phyloP scores from a whole-genome alignment of 92 coral and sea anemone species.

The Actinernus sp. region DNA sequence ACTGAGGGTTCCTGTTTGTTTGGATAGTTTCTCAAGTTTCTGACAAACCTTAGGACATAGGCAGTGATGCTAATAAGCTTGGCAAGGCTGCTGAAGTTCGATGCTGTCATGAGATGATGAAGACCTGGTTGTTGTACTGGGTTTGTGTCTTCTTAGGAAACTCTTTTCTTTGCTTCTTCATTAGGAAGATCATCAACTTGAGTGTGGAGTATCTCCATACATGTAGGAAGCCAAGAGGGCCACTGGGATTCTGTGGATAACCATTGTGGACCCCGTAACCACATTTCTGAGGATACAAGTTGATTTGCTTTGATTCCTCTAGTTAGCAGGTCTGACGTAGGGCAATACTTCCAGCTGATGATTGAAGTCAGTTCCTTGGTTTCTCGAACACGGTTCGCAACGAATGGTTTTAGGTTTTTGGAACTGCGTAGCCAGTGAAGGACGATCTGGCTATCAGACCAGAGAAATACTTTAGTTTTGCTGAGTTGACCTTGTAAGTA shows the following conservation, averaged over 20 bases:
- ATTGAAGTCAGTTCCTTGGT: slow-evolving; percentile 2
- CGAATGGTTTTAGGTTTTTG: slow-evolving; percentile 20
- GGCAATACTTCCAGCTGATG: slow-evolving; percentile 40
- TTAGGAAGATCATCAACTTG: too few relatives aligned
- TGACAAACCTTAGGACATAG: slow-evolving; percentile 32
- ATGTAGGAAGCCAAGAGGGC: too few relatives aligned
- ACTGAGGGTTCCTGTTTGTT: neutral
- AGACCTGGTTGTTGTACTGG: too few relatives aligned
- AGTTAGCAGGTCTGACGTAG: slow-evolving; percentile 50
- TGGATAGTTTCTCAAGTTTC: slow-evolving; percentile 2
- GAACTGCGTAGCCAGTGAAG: slow-evolving; percentile 48
- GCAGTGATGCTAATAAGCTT: slow-evolving; percentile 21
- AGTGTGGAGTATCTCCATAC: too few relatives aligned
- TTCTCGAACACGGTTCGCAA: slow-evolving; percentile 22
- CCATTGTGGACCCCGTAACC: slow-evolving; percentile 47
- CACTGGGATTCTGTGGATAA: slow-evolving; percentile 26
- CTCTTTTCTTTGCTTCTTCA: too few relatives aligned
- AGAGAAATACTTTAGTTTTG: slow-evolving; percentile 1
- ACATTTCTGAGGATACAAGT: slow-evolving; percentile 7
- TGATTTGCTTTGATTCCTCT: slow-evolving; percentile 35
- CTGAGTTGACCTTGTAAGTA: slow-evolving; percentile 9
- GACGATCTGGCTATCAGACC: slow-evolving; percentile 63
- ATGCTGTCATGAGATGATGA: slow-evolving; percentile 21
- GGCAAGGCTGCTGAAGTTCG: slow-evolving; percentile 9
- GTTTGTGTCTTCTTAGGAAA: too few relatives aligned